phyloP scores from a whole-genome alignment of 2,113 vertebrate species.

The Bos taurus region DNA sequence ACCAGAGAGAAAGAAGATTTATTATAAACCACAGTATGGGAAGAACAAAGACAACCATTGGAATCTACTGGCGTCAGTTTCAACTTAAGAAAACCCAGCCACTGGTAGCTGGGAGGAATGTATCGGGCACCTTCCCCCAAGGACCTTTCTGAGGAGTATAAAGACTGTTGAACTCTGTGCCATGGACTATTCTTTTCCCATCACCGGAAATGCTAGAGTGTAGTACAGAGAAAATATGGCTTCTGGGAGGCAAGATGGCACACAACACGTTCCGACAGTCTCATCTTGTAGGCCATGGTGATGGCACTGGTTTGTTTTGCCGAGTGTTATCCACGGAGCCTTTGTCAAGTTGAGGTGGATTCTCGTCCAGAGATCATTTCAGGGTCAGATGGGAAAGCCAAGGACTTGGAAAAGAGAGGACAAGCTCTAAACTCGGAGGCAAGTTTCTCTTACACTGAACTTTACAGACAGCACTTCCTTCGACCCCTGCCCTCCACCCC shows the following conservation, averaged over 20 bases:
- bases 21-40: slow-evolving; percentile 50
- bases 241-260: slow-evolving; percentile 37
- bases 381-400: slow-evolving; percentile 70
- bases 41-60: slow-evolving; percentile 53
- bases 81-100: slow-evolving; percentile 48
- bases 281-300: slow-evolving; percentile 45
- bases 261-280: slow-evolving; percentile 13
- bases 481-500: slow-evolving; percentile 32
- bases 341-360: slow-evolving; percentile 63
- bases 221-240: slow-evolving; percentile 48
- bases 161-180: slow-evolving; percentile 62
- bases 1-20: slow-evolving; percentile 73
- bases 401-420: slow-evolving; percentile 74
- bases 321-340: slow-evolving; percentile 64
- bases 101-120: slow-evolving; percentile 58
- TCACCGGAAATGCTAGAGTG: slow-evolving; percentile 56
- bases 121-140: slow-evolving; percentile 52
- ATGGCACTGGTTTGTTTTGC: slow-evolving; percentile 48
- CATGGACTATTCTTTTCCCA: slow-evolving; percentile 62
- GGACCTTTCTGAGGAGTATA: slow-evolving; percentile 69
- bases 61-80: slow-evolving; percentile 63
- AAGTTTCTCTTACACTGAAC: slow-evolving; percentile 72
- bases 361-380: slow-evolving; percentile 73
- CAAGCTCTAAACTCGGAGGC: slow-evolving; percentile 66
- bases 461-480: slow-evolving; percentile 73